phyloP scores from a whole-genome alignment of 2,888 invertebrate species.

The Psococerastis gibbosa region DNA sequence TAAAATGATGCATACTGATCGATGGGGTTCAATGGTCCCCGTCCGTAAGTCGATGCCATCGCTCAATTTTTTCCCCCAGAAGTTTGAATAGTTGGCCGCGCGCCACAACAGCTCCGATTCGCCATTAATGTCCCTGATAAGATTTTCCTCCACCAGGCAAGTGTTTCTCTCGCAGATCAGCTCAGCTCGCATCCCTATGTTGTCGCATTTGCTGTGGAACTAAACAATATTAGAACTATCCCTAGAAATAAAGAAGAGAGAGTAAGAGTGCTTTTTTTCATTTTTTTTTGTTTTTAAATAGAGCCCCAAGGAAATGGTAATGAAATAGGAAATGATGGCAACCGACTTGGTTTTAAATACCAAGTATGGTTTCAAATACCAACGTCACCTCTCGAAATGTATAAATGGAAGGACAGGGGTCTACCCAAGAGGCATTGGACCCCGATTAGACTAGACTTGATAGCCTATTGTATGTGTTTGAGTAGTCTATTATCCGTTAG shows the following conservation, averaged over 20 bases:
- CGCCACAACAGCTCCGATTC: slow-evolving; percentile 44
- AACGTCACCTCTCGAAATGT: too few species aligned
- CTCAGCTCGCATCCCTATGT: slow-evolving; percentile 21
- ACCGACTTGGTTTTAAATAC: too few species aligned
- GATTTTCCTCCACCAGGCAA: slow-evolving; percentile 54
- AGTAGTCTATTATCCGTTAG: too few species aligned
- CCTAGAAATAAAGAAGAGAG: slow-evolving; percentile 2
- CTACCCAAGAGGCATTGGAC: too few species aligned
- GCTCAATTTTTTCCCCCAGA: slow-evolving; percentile 62
- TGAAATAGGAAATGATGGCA: slow-evolving; percentile 15
- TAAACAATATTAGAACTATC: neutral
- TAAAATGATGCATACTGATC: too few species aligned
- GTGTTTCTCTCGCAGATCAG: slow-evolving; percentile 48
- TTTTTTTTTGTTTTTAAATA: neutral
- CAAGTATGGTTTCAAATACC: too few species aligned
- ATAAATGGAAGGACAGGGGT: too few species aligned
- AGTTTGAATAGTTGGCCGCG: slow-evolving; percentile 61
- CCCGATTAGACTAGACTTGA: too few species aligned
- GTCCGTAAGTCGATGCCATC: slow-evolving; percentile 61
- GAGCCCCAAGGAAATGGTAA: slow-evolving; percentile 3
- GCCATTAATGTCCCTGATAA: slow-evolving; percentile 47
- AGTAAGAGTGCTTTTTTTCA: too few species aligned
- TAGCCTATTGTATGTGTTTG: too few species aligned
- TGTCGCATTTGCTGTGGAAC: slow-evolving; percentile 38
- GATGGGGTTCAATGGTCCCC: slow-evolving; percentile 41